These are phyloP conservation scores for Nylanderia fulva DNA, from an alignment of 1,140 invertebrate species.

Conservation along the genomic window DNA sequence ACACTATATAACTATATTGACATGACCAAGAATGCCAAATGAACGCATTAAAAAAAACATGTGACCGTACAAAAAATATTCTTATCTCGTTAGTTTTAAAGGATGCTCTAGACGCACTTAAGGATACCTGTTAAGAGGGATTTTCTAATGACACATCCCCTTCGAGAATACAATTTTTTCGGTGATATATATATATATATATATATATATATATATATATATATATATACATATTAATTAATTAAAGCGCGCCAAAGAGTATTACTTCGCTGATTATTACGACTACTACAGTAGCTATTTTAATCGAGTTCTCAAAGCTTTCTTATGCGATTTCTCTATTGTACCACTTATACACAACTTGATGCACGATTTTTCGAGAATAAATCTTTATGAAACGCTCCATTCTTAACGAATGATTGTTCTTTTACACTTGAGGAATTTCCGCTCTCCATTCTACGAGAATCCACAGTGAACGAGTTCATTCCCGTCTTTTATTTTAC, in stretches of 20 bases:
- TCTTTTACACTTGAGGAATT: constrained; percentile 20
- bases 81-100: too few relatives aligned
- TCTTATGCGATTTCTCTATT: constrained; percentile 82
- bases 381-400: constrained; percentile 82
- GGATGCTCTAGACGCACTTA: too few relatives aligned
- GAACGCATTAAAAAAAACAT: too few relatives aligned
- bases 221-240: too few relatives aligned
- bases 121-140: too few relatives aligned
- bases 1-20: too few relatives aligned
- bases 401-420: constrained; percentile 70
- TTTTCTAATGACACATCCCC: too few relatives aligned
- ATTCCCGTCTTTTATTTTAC: neutral
- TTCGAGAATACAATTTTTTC: too few relatives aligned
- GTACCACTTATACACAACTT: constrained; percentile 81
- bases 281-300: constrained; percentile 51
- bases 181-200: too few relatives aligned
- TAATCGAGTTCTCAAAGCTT: constrained; percentile 73
- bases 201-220: too few relatives aligned
- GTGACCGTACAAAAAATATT: too few relatives aligned
- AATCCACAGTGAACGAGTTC: neutral
- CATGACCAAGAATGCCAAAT: too few relatives aligned
- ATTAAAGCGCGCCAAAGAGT: constrained; percentile 1
- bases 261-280: constrained; percentile 65
- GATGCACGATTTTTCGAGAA: constrained; percentile 82
- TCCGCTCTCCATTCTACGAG: neutral